These are phyloP conservation scores for Dreissena polymorpha DNA, from an alignment of 1,140 invertebrate genomes.

Conservation along the genomic window DNA sequence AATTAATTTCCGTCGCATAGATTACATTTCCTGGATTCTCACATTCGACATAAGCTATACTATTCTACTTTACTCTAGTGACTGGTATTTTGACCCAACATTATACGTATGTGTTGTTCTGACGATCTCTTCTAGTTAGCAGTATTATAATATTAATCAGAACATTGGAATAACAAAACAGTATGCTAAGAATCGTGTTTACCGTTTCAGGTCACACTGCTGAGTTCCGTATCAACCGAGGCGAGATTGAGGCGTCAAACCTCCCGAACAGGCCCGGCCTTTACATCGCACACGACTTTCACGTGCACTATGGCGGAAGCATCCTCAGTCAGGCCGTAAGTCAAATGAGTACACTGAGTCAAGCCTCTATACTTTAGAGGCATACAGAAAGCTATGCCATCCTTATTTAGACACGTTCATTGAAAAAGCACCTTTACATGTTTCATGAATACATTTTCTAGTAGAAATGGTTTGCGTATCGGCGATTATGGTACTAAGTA, in stretches of 20 bases:
- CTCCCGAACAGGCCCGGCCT: not conserved
- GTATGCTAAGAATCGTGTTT: not conserved
- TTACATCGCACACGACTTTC: not conserved
- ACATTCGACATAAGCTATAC: no score
- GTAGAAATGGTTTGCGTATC: no score
- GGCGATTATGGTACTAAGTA: no score
- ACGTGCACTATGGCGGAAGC: not conserved
- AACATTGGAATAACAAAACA: not conserved
- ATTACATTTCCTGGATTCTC: no score
- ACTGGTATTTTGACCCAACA: no score
- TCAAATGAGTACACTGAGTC: not conserved
- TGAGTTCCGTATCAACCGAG: not conserved
- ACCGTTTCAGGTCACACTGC: not conserved
- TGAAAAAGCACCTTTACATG: not conserved
- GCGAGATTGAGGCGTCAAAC: not conserved
- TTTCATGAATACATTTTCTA: not conserved
- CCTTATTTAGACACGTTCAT: not conserved
- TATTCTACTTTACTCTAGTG: no score
- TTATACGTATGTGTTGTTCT: not conserved
- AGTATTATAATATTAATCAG: not conserved
- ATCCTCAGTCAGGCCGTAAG: not conserved
- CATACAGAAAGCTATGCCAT: no score
- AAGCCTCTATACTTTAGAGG: not conserved
- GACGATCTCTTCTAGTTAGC: not conserved
- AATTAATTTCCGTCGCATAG: no score